Base-by-base conservation (phyloP, 2,797 vertebrate species). In the Monodelphis domestica region DNA sequence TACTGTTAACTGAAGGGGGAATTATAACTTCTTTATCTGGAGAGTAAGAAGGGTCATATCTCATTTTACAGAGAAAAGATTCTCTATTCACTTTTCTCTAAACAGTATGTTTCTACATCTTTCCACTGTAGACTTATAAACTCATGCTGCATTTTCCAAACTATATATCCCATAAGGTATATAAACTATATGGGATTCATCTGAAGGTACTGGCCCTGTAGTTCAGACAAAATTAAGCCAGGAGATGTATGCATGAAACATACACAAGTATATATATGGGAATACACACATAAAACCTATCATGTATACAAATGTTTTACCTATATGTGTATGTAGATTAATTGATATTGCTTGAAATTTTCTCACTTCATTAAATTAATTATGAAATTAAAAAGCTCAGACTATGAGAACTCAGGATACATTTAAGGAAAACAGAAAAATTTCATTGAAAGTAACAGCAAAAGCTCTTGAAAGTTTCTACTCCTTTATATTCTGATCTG, bases 1-100 rank as follows among this genome's bases (percentile, higher is more conserved):
- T 38, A 45, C n/a, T 10, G 2, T 45, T 78, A 24, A 38, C 0
- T 3, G 17, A 7, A n/a, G 1, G n/a, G 1, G n/a, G 0, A 56
- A 1, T 38, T 78, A n/a, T 38, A 38, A 78, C n/a, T 38, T 45
- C 63, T 78, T 38, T 45, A 17, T 45, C n/a, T 38, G n/a, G n/a
- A 38, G 24, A 38, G n/a, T 78, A 78, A 78, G n/a, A 78, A 45
- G n/a, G 29, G 7, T 38, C 24, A 24, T 7, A 38, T 38, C 17
- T 45, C 17, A 10, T 78, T 78, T 38, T 3, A 38, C 6, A 78
- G n/a, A 78, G 11, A 59, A 30, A 45, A 21, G 17, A 78, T 78
- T 78, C 6, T n/a, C 38, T 78, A 78, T 78, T 78, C 6, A n/a
- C 38, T 78, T 78, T 38, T 78, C n/a, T 78, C n/a, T 3, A 2